These are phyloP conservation scores for Andricus grossulariae DNA, from an alignment of 1,140 invertebrate genomes.

Conservation along the genomic window DNA sequence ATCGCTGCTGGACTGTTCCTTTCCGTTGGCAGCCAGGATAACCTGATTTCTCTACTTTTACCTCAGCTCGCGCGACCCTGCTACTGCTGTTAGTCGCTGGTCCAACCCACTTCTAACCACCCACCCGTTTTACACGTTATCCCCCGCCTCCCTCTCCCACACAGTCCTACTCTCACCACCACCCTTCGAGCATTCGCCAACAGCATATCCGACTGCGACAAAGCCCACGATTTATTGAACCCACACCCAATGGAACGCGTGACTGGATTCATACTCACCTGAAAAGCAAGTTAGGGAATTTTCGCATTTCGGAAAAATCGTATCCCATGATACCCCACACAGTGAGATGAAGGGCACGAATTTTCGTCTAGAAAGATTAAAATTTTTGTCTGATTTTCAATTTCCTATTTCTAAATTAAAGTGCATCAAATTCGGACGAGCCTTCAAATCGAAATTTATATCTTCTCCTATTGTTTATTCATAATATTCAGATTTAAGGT, in stretches of 20 bases:
- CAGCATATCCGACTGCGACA: conserved; percentile 30
- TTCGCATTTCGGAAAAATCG: too few relatives aligned
- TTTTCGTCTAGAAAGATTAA: too few relatives aligned
- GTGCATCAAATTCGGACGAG: too few relatives aligned
- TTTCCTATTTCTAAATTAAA: too few relatives aligned
- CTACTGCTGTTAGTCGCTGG: neutral
- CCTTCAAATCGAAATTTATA: too few relatives aligned
- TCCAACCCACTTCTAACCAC: neutral
- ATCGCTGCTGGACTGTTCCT: conserved; percentile 32
- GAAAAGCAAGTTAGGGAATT: neutral
- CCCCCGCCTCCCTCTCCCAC: neutral
- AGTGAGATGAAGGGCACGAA: too few relatives aligned
- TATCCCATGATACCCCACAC: too few relatives aligned
- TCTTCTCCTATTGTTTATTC: too few relatives aligned
- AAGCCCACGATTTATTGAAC: conserved; percentile 25
- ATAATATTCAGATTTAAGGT: too few relatives aligned
- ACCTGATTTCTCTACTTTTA: conserved; percentile 47
- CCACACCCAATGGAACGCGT: conserved; percentile 22
- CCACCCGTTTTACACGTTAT: neutral
- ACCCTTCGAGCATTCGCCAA: conserved; percentile 20
- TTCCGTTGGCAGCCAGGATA: conserved; percentile 30
- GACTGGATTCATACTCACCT: conserved; percentile 8
- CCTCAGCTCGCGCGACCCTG: neutral
- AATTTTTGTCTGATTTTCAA: too few relatives aligned
- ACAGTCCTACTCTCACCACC: neutral